Base-by-base conservation (phyloP, 2,797 vertebrate species). In the Darevskia nairensis region DNA sequence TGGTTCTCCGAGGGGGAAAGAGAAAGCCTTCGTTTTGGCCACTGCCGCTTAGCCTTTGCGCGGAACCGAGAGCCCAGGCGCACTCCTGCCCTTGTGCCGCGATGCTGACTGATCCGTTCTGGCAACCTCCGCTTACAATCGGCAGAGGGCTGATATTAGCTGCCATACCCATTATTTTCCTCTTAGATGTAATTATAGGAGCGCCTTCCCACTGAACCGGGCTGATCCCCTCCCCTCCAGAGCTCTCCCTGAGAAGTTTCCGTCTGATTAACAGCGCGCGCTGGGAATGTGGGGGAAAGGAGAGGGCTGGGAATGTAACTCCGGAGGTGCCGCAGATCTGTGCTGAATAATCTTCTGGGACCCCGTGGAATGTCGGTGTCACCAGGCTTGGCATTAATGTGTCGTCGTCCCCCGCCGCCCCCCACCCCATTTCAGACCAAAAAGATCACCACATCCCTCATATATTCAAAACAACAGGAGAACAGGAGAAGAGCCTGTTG, bases 121-220 rank as follows among this genome's bases (percentile, higher is more conserved):
- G 72, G 80, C 80, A 75, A 68, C 80, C 71, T 82, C 59, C 4
- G 35, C 86, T 66, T 17, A 25, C 55, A 25, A 35, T 35, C 11
- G 39, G 80, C 55, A 46, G 80, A 88, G 59, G 74, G 72, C 80
- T 50, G 86, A 50, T 66, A 82, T 88, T 82, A 76, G 80, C 86
- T 23, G 27, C 59, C 61, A 50, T 29, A 82, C 80, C 71, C 2
- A 55, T 46, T 76, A 82, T 88, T 88, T 88, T 82, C 80, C 23
- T 88, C 72, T 88, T 88, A 88, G 59, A 88, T 71, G 61, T 88
- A 88, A 82, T 88, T 82, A 81, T 15, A 82, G 41, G 13, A 6
- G 71, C 1, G 69, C 39, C 19, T 66, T 35, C 59, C 74, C 59
- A 46, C 39, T 32, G 61, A 32, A 15, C 61, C 25, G 59, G 84